These are phyloP conservation scores for Grallaria varia DNA, from an alignment of 2,113 vertebrate genomes.

Conservation along the genomic window DNA sequence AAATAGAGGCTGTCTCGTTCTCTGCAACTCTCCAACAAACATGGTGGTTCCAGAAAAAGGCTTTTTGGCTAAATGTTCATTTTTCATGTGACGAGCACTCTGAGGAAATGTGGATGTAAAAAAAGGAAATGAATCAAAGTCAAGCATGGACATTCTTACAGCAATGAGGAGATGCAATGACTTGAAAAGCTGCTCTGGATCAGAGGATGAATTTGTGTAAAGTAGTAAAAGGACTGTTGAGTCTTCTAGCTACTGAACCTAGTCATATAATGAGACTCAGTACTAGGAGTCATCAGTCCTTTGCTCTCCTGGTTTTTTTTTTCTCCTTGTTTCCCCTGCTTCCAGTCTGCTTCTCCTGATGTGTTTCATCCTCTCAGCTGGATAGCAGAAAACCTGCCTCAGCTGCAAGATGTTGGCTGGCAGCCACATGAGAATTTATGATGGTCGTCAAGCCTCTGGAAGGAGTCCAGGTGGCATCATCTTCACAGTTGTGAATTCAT, in stretches of 20 bases:
- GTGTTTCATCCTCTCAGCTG: constrained; percentile 14
- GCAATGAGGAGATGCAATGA: not conserved
- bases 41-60: not conserved
- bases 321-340: not conserved
- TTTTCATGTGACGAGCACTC: not conserved
- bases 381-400: constrained; percentile 34
- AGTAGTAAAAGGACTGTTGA: not conserved
- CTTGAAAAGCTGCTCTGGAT: not conserved
- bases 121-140: not conserved
- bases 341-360: not conserved
- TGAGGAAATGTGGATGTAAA: not conserved
- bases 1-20: not conserved
- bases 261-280: not conserved
- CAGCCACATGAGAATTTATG: constrained; percentile 32
- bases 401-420: constrained; percentile 31
- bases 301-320: not conserved
- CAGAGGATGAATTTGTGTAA: not conserved
- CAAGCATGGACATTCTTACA: not conserved
- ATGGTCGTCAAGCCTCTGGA: constrained; percentile 19
- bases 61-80: not conserved
- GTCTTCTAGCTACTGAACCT: not conserved
- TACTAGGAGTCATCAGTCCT: not conserved
- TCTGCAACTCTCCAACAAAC: not conserved
- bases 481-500: not conserved
- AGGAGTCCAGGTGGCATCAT: constrained; percentile 49